phyloP scores from a whole-genome alignment of 1,140 invertebrate genomes.

The Diachasma alloeum region DNA sequence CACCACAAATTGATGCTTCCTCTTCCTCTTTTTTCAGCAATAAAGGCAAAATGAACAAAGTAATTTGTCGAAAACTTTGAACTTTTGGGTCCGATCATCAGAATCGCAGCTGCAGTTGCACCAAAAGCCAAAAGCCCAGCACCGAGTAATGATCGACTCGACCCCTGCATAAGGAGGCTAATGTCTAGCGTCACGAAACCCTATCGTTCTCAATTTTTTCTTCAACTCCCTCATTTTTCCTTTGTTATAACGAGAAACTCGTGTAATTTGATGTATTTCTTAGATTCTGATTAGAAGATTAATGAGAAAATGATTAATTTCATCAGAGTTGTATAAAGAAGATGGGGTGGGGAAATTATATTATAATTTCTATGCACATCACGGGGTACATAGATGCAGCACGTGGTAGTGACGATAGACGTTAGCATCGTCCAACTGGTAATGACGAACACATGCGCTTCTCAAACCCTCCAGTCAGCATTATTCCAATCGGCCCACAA shows the following conservation, averaged over 20 bases:
- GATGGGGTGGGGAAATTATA: not conserved
- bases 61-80: not conserved
- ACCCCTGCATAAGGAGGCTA: conserved; percentile 25
- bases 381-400: not conserved
- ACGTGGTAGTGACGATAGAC: conserved; percentile 2
- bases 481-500: conserved; percentile 43
- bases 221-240: not conserved
- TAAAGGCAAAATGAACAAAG: not conserved
- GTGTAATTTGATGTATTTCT: not conserved
- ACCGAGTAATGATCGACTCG: conserved; percentile 27
- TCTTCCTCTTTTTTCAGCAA: not conserved
- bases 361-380: conserved; percentile 3
- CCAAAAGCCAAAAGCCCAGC: not conserved
- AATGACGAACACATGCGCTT: conserved; percentile 61
- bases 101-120: not conserved
- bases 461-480: conserved; percentile 6
- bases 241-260: not conserved
- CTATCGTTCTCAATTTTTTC: conserved; percentile 13
- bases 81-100: not conserved
- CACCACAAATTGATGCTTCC: not conserved
- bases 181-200: conserved; percentile 44
- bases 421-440: conserved; percentile 20
- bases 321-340: not conserved
- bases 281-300: not conserved
- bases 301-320: not conserved